Percentiles rank a stretch among this genome's conserved stretches.
Conservation (phyloP, 1,140 invertebrate species). For the Pantala flavescens region DNA sequence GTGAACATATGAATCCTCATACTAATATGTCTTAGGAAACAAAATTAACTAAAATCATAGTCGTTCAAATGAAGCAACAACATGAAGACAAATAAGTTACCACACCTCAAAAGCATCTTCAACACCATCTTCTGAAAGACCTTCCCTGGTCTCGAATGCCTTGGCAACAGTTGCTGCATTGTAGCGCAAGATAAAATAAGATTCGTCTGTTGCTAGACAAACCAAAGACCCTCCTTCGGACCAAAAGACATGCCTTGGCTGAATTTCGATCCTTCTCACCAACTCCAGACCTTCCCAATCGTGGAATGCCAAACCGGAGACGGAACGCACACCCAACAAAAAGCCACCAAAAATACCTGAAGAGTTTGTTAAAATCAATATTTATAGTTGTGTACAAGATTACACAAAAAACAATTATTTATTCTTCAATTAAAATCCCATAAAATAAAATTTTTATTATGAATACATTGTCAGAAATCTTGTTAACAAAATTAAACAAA, state of each 20-base stretch:
- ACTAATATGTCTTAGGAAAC: no score
- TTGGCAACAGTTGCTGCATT: constrained; percentile 57
- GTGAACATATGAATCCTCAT: no score
- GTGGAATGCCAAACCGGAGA: constrained; percentile 87
- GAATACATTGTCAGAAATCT: no score
- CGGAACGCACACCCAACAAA: constrained; percentile 87
- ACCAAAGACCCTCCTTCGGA: constrained; percentile 91
- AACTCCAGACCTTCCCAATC: constrained; percentile 94
- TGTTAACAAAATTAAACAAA: no score
- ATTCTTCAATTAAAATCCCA: no score
- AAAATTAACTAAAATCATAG: no score
- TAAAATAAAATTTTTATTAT: no score
- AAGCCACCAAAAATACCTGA: constrained; percentile 90
- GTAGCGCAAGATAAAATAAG: constrained; percentile 91
- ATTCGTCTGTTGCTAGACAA: constrained; percentile 89
- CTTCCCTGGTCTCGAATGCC: constrained; percentile 61
- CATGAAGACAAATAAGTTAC: no score
- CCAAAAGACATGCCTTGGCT: constrained; percentile 91
- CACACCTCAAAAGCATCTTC: constrained; percentile 92
- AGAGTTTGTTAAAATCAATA: constrained; percentile 21
- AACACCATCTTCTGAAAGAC: constrained; percentile 83
- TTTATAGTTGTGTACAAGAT: not conserved
- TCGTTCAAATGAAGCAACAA: no score
- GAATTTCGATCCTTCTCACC: constrained; percentile 90
- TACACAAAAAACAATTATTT: no score